Conservation (phyloP, 2,113 vertebrate genomes). For the Eulemur macaco region DNA sequence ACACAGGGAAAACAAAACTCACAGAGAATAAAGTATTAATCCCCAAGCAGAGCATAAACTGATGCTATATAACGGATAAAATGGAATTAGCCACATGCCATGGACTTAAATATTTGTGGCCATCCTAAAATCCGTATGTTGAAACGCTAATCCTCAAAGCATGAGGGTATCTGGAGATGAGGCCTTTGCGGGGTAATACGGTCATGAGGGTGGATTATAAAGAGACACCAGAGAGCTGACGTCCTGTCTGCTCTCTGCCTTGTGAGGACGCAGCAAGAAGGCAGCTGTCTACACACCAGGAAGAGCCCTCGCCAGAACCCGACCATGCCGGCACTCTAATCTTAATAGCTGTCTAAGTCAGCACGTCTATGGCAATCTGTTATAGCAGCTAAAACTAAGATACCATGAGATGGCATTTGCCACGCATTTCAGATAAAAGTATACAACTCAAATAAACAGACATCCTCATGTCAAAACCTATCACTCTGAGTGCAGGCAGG, state of each 20-base stretch:
- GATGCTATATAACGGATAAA: accelerated
- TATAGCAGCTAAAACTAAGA: neutral
- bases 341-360: neutral
- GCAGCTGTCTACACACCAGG: neutral
- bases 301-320: neutral
- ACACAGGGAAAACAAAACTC: neutral
- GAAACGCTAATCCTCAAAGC: neutral
- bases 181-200: neutral
- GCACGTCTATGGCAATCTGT: neutral
- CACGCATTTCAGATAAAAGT: neutral
- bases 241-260: neutral
- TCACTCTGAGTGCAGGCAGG: neutral
- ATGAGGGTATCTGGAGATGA: neutral
- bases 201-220: neutral
- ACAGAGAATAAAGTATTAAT: neutral
- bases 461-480: neutral
- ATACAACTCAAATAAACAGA: neutral
- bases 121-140: too few species aligned
- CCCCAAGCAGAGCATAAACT: neutral
- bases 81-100: neutral
- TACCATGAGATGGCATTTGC: conserved; percentile 46
- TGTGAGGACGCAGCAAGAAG: neutral
- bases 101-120: too few species aligned
- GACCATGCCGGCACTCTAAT: too few species aligned
- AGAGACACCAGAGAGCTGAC: neutral